Evolutionary conservation across 2,888 invertebrate genomes (phyloP).

Genomic region (Acleris laterana): DNA sequence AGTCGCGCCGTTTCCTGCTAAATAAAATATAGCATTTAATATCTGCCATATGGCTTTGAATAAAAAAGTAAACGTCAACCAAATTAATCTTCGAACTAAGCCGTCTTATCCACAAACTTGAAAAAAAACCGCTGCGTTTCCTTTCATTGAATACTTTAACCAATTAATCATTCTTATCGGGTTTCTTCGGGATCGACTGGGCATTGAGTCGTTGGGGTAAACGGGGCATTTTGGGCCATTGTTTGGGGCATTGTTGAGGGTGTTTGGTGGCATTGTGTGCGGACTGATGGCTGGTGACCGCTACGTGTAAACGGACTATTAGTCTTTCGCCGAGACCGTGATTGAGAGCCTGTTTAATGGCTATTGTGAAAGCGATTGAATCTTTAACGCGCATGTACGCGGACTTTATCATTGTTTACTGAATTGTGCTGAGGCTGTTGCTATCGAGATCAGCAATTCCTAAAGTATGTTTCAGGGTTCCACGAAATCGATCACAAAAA

Average conservation of each 20-base stretch:
- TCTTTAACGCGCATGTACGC: not conserved
- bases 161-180: slow-evolving; percentile 84
- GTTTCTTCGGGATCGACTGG: slow-evolving; percentile 65
- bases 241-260: slow-evolving; percentile 60
- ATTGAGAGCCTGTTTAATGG: slow-evolving; percentile 39
- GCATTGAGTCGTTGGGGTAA: slow-evolving; percentile 55
- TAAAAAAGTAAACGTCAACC: slow-evolving; percentile 27
- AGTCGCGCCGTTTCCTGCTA: not conserved
- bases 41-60: not conserved
- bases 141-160: slow-evolving; percentile 81
- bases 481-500: no score
- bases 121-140: slow-evolving; percentile 59
- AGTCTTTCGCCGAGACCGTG: slow-evolving; percentile 58
- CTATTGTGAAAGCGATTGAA: not conserved
- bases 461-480: no score
- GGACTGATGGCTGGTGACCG: slow-evolving; percentile 70
- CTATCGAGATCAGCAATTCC: no score
- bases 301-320: slow-evolving; percentile 68
- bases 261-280: slow-evolving; percentile 71
- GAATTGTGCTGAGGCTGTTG: not conserved
- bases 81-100: slow-evolving; percentile 46
- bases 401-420: not conserved
- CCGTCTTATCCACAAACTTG: slow-evolving; percentile 54
- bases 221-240: slow-evolving; percentile 60
- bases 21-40: not conserved